phyloP scores from a whole-genome alignment of 53 echinoderm and acorn worm species.

The Echinometra lucunter region DNA sequence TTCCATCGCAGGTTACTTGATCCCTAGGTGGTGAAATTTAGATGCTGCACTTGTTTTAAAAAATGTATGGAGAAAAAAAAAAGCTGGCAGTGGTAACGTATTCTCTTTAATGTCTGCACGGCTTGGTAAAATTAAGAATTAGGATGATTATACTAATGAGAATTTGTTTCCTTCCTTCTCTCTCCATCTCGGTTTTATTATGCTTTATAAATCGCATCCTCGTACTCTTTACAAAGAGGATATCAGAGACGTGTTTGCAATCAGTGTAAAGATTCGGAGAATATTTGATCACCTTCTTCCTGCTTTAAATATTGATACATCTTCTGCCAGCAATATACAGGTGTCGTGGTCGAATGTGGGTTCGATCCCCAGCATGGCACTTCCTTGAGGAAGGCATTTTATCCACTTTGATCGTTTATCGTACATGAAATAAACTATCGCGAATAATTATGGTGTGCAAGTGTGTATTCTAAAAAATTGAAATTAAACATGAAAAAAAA shows the following conservation, averaged over 20 bases:
- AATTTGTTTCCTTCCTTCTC: background rate
- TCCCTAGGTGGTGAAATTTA: background rate
- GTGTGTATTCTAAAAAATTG: too few species aligned
- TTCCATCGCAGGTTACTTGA: background rate
- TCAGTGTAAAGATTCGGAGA: background rate
- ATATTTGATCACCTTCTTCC: background rate
- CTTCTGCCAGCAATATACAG: background rate
- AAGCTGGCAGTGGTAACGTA: background rate
- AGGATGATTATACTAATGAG: constrained; percentile 45
- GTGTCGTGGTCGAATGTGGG: too few species aligned
- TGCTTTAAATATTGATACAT: background rate
- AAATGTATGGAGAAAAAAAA: background rate
- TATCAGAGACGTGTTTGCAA: constrained; percentile 3
- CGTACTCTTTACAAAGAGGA: background rate
- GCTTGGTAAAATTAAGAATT: background rate
- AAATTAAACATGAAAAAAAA: too few species aligned
- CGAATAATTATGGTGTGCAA: too few species aligned
- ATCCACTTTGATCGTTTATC: too few species aligned
- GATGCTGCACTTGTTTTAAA: background rate
- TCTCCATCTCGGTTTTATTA: background rate
- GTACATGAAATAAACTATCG: too few species aligned
- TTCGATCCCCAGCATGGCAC: too few species aligned
- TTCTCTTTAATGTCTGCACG: background rate
- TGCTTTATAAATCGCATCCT: background rate
- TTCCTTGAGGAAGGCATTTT: too few species aligned